A percentile compares a stretch with the other conserved stretches of the same genome.
These are phyloP conservation scores for Ophiothrix spiculata DNA, from an alignment of 35 echinoderm and acorn worm species.

Conservation along the genomic window DNA sequence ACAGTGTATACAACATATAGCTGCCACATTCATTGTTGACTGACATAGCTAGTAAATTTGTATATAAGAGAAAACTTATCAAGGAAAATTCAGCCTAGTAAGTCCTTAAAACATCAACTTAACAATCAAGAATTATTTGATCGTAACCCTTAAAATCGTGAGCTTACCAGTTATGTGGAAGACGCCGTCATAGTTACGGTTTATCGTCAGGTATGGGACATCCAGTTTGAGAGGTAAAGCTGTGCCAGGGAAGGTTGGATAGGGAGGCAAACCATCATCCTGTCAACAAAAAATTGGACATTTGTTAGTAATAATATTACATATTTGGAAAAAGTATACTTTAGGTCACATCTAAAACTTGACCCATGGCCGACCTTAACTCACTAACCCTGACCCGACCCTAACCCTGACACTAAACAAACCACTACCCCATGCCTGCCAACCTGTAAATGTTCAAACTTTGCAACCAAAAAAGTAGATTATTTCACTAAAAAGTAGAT, in stretches of 20 bases:
- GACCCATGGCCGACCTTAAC: not conserved
- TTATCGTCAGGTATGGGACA: conserved; percentile 51
- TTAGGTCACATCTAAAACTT: not conserved
- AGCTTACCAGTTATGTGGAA: conserved; percentile 87
- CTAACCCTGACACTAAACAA: too few relatives aligned
- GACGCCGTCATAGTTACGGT: conserved; percentile 69
- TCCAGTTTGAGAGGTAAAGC: conserved; percentile 43
- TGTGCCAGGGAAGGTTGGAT: conserved; percentile 49
- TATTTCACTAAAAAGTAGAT: too few relatives aligned
- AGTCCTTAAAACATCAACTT: not conserved
- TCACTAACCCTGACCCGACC: not conserved
- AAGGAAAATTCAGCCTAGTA: not conserved
- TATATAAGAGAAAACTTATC: too few relatives aligned
- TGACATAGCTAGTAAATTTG: too few relatives aligned
- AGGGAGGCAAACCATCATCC: conserved; percentile 73
- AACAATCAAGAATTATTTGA: not conserved
- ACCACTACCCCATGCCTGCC: too few relatives aligned
- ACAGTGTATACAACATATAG: not conserved
- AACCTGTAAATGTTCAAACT: too few relatives aligned
- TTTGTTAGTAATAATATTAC: not conserved
- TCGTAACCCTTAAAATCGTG: not conserved
- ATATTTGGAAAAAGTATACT: not conserved
- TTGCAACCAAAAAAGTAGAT: too few relatives aligned
- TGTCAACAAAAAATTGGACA: conserved; percentile 9
- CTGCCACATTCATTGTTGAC: not conserved